Evolutionary conservation across 2,888 invertebrate species (phyloP).

Genomic region (Aleiodes testaceus): DNA sequence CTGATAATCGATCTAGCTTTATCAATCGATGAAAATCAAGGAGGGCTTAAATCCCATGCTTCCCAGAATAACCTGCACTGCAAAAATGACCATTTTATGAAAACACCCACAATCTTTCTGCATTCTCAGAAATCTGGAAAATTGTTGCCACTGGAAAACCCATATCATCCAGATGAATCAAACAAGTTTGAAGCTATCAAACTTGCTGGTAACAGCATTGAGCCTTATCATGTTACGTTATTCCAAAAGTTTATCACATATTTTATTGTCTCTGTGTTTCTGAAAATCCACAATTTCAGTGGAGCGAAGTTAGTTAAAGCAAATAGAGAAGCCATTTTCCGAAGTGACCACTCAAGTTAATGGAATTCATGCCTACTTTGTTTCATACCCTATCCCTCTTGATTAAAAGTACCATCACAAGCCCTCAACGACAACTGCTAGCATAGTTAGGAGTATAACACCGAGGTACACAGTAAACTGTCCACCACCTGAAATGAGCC

Average conservation of each 20-base stretch:
- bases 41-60: conserved; percentile 2
- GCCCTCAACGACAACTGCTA: conserved; percentile 23
- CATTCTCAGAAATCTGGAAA: no score
- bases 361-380: conserved; percentile 33
- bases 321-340: not conserved
- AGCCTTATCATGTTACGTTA: no score
- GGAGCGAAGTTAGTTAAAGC: not conserved
- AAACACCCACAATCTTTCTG: no score
- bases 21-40: conserved; percentile 67
- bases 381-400: conserved; percentile 23
- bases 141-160: no score
- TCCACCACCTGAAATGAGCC: conserved; percentile 44
- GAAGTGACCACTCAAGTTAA: conserved; percentile 38
- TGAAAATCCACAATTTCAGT: not conserved
- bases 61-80: not conserved
- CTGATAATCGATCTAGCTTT: conserved; percentile 61
- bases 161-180: no score
- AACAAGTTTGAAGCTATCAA: no score
- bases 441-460: conserved; percentile 29
- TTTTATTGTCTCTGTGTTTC: no score
- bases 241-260: no score
- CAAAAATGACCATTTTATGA: no score
- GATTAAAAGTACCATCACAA: conserved; percentile 38
- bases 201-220: no score
- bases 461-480: conserved; percentile 31